Evolutionary conservation across 2,797 vertebrate genomes (phyloP).

Genomic region (Alosa sapidissima): DNA sequence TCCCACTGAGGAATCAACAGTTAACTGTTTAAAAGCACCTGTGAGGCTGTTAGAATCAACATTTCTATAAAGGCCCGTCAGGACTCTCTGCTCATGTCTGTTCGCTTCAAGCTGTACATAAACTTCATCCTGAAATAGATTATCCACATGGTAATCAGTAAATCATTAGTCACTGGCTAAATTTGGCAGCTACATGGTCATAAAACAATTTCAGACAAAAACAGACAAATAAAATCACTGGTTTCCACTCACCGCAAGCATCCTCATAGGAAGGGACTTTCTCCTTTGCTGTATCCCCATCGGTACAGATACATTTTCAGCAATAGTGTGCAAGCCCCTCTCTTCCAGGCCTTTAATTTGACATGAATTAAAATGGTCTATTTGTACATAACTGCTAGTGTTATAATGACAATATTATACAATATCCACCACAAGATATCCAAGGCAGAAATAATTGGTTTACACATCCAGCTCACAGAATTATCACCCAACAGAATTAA

Average conservation of each 20-base stretch:
- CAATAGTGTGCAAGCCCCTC: neutral
- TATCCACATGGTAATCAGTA: neutral
- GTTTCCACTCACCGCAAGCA: conserved; percentile 41
- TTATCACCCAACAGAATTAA: neutral
- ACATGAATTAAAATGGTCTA: neutral
- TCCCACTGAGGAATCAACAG: no score
- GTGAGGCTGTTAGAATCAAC: neutral
- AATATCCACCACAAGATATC: neutral
- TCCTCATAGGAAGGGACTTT: conserved; percentile 51
- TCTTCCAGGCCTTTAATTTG: conserved; percentile 44
- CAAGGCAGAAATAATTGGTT: neutral
- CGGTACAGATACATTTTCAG: conserved; percentile 47
- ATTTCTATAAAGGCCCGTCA: conserved; percentile 39
- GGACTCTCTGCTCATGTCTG: conserved; percentile 43
- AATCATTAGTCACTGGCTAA: neutral
- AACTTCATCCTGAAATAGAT: conserved; percentile 50
- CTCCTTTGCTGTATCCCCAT: conserved; percentile 47
- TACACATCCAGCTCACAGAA: neutral
- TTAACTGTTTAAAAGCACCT: no score
- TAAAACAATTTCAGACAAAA: neutral
- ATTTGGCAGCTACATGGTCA: neutral
- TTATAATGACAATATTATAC: neutral
- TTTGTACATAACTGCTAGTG: conserved; percentile 10
- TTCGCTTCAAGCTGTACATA: conserved; percentile 48
- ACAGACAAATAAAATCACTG: neutral